These are phyloP conservation scores for Drosophila prosaltans DNA, from an alignment of 1,140 invertebrate genomes.

Conservation along the genomic window DNA sequence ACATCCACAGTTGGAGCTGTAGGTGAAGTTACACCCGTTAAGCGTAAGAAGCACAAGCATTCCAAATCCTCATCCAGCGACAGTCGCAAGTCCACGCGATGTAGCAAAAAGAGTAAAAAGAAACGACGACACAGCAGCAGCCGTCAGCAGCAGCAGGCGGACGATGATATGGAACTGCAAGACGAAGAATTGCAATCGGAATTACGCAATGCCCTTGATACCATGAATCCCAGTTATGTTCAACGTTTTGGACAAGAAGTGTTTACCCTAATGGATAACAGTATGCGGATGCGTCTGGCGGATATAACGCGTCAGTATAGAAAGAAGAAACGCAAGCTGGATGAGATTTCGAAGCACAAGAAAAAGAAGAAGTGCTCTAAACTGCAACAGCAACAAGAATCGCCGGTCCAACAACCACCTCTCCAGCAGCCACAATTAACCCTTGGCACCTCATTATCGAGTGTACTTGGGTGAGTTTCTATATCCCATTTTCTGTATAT, in stretches of 20 bases:
- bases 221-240: conserved; percentile 67
- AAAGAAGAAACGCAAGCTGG: conserved; percentile 92
- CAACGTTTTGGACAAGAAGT: conserved; percentile 84
- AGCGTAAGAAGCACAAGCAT: conserved; percentile 83
- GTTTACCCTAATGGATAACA: conserved; percentile 90
- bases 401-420: conserved; percentile 35
- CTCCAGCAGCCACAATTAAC: conserved; percentile 66
- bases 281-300: conserved; percentile 91
- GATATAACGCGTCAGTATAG: conserved; percentile 91
- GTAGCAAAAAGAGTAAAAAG: conserved; percentile 79
- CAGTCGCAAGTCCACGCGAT: conserved; percentile 70
- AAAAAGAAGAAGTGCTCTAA: conserved; percentile 79
- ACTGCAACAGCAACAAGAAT: conserved; percentile 39
- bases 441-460: conserved; percentile 46
- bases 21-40: conserved; percentile 52
- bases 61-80: conserved; percentile 75
- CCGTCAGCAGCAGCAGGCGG: conserved; percentile 29
- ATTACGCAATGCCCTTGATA: conserved; percentile 67
- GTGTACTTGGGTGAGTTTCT: conserved; percentile 59
- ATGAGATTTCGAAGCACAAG: conserved; percentile 85
- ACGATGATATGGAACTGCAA: conserved; percentile 70
- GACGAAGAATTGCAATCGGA: conserved; percentile 82
- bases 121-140: conserved; percentile 64
- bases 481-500: no score
- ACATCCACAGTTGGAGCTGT: background rate